Conservation (phyloP, 1,140 invertebrate genomes). For the Schmidtea mediterranea region DNA sequence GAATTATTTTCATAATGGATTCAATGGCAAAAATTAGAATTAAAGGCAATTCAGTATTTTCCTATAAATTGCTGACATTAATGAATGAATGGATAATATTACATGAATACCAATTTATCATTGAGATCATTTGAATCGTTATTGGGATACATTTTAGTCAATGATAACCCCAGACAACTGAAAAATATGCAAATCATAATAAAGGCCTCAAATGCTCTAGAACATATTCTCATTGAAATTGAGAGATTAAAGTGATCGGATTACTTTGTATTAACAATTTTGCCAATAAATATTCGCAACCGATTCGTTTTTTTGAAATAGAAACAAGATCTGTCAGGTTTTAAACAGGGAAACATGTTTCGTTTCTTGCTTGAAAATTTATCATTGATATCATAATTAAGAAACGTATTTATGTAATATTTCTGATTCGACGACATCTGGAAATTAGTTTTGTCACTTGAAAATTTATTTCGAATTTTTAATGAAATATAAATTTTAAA, state of each 20-base stretch:
- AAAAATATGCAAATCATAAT: slow-evolving; percentile 95
- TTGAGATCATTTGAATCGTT: slow-evolving; percentile 83
- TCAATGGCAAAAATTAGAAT: slow-evolving; percentile 92
- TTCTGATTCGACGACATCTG: too few relatives aligned
- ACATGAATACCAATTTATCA: slow-evolving; percentile 49
- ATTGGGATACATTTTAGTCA: slow-evolving; percentile 83
- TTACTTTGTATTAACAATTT: too few relatives aligned
- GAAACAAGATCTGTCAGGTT: too few relatives aligned
- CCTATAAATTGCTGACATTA: slow-evolving; percentile 31
- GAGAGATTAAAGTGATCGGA: slow-evolving; percentile 9
- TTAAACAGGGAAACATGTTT: too few relatives aligned
- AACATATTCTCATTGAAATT: slow-evolving; percentile 1
- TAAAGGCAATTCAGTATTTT: slow-evolving; percentile 91
- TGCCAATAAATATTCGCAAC: too few relatives aligned
- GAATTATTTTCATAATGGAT: slow-evolving; percentile 94
- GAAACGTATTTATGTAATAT: too few relatives aligned
- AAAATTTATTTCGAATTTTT: too few relatives aligned
- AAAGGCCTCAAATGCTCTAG: slow-evolving; percentile 88
- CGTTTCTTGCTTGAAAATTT: too few relatives aligned
- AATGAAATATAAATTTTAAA: too few relatives aligned
- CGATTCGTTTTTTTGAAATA: too few relatives aligned
- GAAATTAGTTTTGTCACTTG: too few relatives aligned
- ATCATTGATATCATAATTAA: too few relatives aligned
- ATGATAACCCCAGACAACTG: slow-evolving; percentile 88
- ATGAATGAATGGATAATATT: slow-evolving; percentile 27